A percentile compares a stretch with the other conserved stretches of the same genome.
Conservation (phyloP, 2,113 vertebrate species). For the Saguinus midas region DNA sequence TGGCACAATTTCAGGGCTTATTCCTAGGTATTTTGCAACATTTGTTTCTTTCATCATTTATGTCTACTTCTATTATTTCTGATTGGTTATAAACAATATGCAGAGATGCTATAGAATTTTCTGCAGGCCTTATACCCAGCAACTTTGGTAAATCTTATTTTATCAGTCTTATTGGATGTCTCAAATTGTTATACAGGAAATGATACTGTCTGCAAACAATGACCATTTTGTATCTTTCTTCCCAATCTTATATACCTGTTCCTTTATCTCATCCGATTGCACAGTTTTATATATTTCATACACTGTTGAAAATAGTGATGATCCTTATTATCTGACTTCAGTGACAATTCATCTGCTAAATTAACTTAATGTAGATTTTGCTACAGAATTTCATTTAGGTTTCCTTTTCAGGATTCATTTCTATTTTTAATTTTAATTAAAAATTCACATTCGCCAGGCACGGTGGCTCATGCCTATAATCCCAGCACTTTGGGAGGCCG, state of each 20-base stretch:
- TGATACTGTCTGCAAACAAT: background rate
- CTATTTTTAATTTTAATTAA: background rate
- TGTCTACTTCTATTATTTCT: background rate
- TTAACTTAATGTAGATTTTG: background rate
- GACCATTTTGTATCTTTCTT: background rate
- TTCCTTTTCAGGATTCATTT: background rate
- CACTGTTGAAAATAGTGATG: background rate
- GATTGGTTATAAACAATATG: background rate
- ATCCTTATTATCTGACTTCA: background rate
- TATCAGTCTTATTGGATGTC: background rate
- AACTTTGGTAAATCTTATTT: background rate
- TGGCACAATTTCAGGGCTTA: background rate
- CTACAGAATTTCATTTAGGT: background rate
- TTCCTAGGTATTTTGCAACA: background rate
- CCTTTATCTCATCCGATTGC: background rate
- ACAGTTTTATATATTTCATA: background rate
- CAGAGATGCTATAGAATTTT: background rate
- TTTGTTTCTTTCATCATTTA: background rate
- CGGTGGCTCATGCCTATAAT: too few species aligned
- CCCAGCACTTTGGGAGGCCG: too few species aligned
- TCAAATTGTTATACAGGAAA: background rate
- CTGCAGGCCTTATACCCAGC: background rate
- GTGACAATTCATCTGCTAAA: background rate
- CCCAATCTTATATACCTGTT: background rate
- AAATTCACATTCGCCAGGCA: too few species aligned